Percentiles rank a stretch among this genome's conserved stretches.
Conservation (phyloP, 2,113 vertebrate species). For the Odocoileus virginianus region DNA sequence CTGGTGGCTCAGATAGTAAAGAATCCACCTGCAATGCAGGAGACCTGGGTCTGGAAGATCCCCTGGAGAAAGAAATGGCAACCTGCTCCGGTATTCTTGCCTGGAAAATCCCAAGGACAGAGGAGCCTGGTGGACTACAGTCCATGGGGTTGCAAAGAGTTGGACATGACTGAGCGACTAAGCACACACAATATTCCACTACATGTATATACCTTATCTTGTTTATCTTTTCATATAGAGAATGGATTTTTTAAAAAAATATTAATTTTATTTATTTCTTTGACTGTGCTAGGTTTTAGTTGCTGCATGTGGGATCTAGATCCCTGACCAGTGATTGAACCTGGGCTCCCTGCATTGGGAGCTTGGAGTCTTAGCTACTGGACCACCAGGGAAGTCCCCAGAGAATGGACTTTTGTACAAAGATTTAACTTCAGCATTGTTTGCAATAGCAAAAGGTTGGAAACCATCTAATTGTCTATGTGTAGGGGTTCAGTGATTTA, state of each 20-base stretch:
- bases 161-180: not conserved
- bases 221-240: not conserved
- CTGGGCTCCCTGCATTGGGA: not conserved
- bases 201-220: not conserved
- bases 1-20: not conserved
- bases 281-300: not conserved
- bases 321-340: not conserved
- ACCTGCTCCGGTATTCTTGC: not conserved
- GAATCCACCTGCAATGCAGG: not conserved
- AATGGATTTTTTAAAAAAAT: not conserved
- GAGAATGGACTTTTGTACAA: too few relatives aligned
- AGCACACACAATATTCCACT: not conserved
- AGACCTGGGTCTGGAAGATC: not conserved
- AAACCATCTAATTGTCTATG: too few relatives aligned
- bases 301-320: not conserved
- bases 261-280: not conserved
- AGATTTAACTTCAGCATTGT: too few relatives aligned
- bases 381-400: not conserved
- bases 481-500: not conserved
- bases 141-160: not conserved
- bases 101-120: not conserved
- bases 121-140: not conserved
- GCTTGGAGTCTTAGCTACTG: not conserved
- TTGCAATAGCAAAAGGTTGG: too few relatives aligned
- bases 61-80: not conserved